Base-by-base conservation (phyloP, 2,113 vertebrate species). In the Cricetomys ansorgei region DNA sequence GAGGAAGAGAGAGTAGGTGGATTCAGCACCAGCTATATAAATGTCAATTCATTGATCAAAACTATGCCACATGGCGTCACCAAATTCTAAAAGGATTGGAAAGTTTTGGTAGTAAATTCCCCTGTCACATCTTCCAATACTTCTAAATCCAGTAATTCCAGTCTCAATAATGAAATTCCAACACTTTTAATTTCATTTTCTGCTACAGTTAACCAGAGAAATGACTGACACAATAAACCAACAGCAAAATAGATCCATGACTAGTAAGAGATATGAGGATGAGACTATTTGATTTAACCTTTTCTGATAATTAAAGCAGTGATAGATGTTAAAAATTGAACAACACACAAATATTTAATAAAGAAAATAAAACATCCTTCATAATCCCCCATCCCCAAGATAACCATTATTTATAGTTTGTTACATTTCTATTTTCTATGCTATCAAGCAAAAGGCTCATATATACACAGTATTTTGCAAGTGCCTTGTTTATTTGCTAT, bases 11-110 rank as follows among this genome's bases (percentile, higher is more conserved):
- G 48, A 73, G 27, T 73, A 88, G n/a, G 34, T 29, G 13, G 34
- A 86, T 50, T 89, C 73, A 81, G 57, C 53, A 95, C 40, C 50
- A 76, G 34, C 80, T 89, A 34, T 94, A n/a, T 95, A 67, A 94
- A 92, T 75, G 73, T 21, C 34, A 91, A 57, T 23, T 1, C 79
- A 93, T 48, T 92, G 65, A 21, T 27, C 72, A 94, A 57, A 92
- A 48, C 59, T 64, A 69, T n/a, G 53, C 53, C 67, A 92, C n/a
- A 62, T 84, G 81, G 53, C 48, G 29, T 43, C 53, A 87, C 75
- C 27, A 72, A 91, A 84, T 62, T 81, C 45, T 80, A 62, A 69
- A 43, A 85, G 16, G 11, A 64, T 43, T 94, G 31, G 37, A 76
- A 89, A 89, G 83, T 84, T 94, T 76, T 87, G n/a, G 90, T 5